These are phyloP conservation scores for Nomada flava DNA, from an alignment of 2,888 invertebrate genomes.

Conservation along the genomic window DNA sequence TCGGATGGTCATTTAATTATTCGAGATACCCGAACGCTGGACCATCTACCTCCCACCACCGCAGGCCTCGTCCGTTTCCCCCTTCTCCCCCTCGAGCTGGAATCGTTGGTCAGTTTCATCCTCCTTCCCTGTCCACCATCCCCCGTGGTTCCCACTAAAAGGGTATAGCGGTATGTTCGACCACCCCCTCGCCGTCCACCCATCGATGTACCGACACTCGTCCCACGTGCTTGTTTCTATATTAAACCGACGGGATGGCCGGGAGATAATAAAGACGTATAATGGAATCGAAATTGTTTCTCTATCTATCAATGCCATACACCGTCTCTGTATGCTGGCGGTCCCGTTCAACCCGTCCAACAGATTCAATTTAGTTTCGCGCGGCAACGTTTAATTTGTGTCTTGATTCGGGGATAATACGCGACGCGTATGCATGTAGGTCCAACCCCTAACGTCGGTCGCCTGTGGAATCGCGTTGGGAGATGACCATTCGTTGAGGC, in stretches of 20 bases:
- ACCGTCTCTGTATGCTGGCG: constrained; percentile 61
- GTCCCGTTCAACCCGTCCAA: constrained; percentile 63
- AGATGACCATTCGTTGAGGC: constrained; percentile 7
- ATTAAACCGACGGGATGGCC: constrained; percentile 80
- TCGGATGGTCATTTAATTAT: constrained; percentile 84
- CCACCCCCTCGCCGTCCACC: constrained; percentile 42
- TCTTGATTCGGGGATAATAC: constrained; percentile 75
- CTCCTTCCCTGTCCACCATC: constrained; percentile 55
- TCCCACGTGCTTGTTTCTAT: constrained; percentile 78
- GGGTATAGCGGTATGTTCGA: constrained; percentile 46
- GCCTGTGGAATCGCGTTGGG: not conserved
- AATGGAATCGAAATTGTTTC: constrained; percentile 84
- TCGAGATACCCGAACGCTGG: constrained; percentile 81
- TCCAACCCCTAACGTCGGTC: not conserved
- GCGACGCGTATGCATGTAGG: constrained; percentile 22
- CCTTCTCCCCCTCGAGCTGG: constrained; percentile 29
- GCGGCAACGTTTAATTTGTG: constrained; percentile 79
- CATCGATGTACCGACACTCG: constrained; percentile 66
- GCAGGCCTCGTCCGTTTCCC: constrained; percentile 44
- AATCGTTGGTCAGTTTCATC: constrained; percentile 70
- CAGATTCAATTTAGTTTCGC: constrained; percentile 78
- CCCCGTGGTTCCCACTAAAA: constrained; percentile 57
- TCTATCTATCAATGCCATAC: constrained; percentile 83
- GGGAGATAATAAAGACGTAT: constrained; percentile 83
- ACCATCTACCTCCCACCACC: constrained; percentile 70